Conservation (phyloP, 1,140 invertebrate genomes). For the Nasonia giraulti region DNA sequence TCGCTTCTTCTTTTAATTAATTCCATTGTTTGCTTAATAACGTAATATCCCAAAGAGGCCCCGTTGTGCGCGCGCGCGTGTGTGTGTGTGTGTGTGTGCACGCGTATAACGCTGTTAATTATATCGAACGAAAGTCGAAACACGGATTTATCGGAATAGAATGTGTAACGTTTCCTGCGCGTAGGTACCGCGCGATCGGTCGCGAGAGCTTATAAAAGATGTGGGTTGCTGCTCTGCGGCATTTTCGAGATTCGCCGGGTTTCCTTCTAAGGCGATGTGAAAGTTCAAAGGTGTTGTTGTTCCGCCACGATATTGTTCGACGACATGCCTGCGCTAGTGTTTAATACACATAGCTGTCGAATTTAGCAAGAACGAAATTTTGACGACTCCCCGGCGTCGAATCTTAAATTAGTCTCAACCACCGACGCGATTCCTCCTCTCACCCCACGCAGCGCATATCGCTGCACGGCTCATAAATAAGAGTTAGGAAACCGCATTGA, state of each 20-base stretch:
- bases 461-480: constrained; percentile 52
- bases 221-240: not conserved
- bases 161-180: not conserved
- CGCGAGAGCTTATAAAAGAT: constrained; percentile 51
- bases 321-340: too few species aligned
- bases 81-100: not conserved
- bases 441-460: too few species aligned
- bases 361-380: too few species aligned
- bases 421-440: too few species aligned
- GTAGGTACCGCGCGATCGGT: not conserved
- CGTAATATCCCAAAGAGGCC: not conserved
- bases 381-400: too few species aligned
- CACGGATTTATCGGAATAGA: not conserved
- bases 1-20: not conserved
- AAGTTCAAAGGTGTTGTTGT: not conserved
- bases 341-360: too few species aligned
- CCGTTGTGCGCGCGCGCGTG: too few species aligned
- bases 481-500: constrained; percentile 42
- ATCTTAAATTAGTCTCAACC: constrained; percentile 6
- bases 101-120: not conserved
- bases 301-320: too few species aligned
- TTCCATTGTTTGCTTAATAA: constrained; percentile 1
- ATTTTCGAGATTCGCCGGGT: not conserved
- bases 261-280: not conserved
- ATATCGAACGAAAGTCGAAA: not conserved